Base-by-base conservation (phyloP, 2,113 vertebrate species). In the Scomber colias region DNA sequence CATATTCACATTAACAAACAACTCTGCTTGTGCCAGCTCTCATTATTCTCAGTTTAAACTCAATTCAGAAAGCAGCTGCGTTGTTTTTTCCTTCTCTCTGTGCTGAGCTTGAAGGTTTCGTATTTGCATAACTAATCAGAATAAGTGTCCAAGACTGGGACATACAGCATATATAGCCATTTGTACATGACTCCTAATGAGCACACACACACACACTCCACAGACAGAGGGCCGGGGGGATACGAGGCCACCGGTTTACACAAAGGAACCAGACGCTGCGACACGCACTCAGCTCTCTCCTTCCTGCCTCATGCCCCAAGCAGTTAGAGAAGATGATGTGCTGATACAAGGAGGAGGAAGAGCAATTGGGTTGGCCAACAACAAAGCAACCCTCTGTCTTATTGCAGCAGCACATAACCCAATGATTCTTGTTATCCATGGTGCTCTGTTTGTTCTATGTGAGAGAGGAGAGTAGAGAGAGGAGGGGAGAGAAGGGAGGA, bases 311-410 rank as follows among this genome's bases (percentile, higher is more conserved):
- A 17, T 24, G 61, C 79, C 72, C 69, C 35, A 13, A 86, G 83
- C 90, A 84, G 87, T 73, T 64, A 73, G 73, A 74, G 73, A 51
- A 69, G 75, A 71, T 83, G 83, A 92, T 81, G 81, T 83, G 75
- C 77, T 68, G 83, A 83, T 84, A 87, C 63, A 75, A 70, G 55
- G 82, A 89, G 88, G 75, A 87, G 81, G 85, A 46, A 88, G 84
- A 82, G 87, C 63, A 11, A 70, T 46, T 13, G 24, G 30, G 66
- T 59, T 24, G 51, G 76, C 50, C 67, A 16, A 86, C 84, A 84
- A 92, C 91, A 94, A 90, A 87, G 92, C 76, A 7, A 15, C 55
- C 50, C 90, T 90, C 71, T 91, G 92, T 94, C 79, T 90, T 71
- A 81, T 75, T 81, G 79, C 77, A 77, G 74, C 81, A 81, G 81